Evolutionary conservation across 2,888 invertebrate genomes (phyloP), one percentile per base, ranked within the genome.

Genomic region (Sericinus montela): DNA sequence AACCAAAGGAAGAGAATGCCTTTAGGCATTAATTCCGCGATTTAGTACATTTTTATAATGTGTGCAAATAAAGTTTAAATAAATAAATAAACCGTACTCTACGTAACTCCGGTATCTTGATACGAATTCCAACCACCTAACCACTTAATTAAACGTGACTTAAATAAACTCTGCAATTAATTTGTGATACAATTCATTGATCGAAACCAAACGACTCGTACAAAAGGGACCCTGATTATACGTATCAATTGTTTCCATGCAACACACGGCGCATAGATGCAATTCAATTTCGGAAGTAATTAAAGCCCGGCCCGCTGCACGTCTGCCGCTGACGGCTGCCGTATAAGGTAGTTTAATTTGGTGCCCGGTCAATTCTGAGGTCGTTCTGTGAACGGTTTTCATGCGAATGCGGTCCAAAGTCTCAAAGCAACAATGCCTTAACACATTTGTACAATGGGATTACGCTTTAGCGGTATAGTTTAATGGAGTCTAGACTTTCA

Each of bases 221-320:
- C n/a, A 13, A 11, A 3, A 11, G 1, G 3, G 16, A 35, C 1
- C 35, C 15, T 25, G 8, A 25, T 13, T 13, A 39, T 16, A 23
- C 38, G 1, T 39, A 3, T 25, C 13, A 1, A 30, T 16, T 30
- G 15, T 32, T 32, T 32, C 15, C 11, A 15, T 4, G 5, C n/a
- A 11, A 41, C 30, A 41, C 16, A 16, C 16, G 16, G 10, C 6
- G 30, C 41, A 14, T 25, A 25, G 25, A 25, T 30, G 30, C 41
- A 30, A 32, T 30, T 30, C 41, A 15, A 41, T 30, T 41, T 15
- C n/a, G 30, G 15, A 32, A 30, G 41, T 41, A 41, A 41, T 41
- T 41, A 41, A 10, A 30, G 16, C 16, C 16, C n/a, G 30, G 16
- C 8, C 4, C 38, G n/a, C 15, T 13, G 16, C 11, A 16, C 16